Conservation (phyloP, 92 coral and sea anemone species). For the Bergia sp. region DNA sequence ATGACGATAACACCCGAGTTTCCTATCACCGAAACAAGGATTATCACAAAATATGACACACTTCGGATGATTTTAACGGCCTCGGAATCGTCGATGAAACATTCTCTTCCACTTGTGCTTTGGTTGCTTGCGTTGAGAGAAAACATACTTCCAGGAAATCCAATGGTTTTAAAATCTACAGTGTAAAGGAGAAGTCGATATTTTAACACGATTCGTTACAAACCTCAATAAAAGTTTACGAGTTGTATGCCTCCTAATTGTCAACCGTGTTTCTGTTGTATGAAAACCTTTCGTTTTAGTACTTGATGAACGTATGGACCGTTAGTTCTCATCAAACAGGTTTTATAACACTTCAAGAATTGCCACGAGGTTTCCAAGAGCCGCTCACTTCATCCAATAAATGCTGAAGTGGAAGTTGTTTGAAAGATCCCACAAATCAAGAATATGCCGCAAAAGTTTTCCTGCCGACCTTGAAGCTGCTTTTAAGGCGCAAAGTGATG, state of each 20-base stretch:
- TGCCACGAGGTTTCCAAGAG: too few species aligned
- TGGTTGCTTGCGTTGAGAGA: background rate
- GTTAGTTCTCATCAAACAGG: background rate
- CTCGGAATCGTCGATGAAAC: conserved; percentile 31
- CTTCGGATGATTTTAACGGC: background rate
- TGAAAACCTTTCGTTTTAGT: background rate
- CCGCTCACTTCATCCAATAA: too few species aligned
- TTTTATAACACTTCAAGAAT: too few species aligned
- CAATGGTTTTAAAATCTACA: background rate
- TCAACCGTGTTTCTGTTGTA: background rate
- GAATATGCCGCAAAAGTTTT: background rate
- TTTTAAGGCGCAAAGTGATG: background rate
- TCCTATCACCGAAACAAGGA: conserved; percentile 18
- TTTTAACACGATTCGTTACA: background rate
- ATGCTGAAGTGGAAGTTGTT: too few species aligned
- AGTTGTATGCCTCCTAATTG: background rate
- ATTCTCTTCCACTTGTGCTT: background rate
- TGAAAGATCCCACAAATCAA: background rate
- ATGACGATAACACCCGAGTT: conserved; percentile 23
- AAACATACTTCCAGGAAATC: background rate
- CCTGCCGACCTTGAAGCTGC: background rate
- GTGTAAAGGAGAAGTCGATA: background rate
- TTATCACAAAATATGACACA: background rate
- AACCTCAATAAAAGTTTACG: background rate
- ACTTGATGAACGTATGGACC: background rate